Base-by-base conservation (phyloP, 1,140 invertebrate species). In the Dendrolimus kikuchii region DNA sequence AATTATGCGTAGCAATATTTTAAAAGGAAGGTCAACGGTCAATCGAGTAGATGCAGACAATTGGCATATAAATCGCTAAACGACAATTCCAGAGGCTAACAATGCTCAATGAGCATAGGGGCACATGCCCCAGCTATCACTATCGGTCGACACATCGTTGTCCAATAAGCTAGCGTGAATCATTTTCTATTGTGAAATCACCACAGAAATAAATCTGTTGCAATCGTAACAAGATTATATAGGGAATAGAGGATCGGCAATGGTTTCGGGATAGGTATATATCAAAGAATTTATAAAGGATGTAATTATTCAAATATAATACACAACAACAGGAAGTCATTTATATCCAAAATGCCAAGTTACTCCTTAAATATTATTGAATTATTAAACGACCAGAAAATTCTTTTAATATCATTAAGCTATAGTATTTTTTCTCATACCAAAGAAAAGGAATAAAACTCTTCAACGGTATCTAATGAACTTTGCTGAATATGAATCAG, bases 21-120 rank as follows among this genome's bases (percentile, higher is more conserved):
- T 10, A 40, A 41, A 39, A 54, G 41, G 49, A 41, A 53, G 49
- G 46, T 51, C 49, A 49, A 60, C 42, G 49, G 54, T 60, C 60
- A 58, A 66, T 60, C 57, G 49, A 63, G 53, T 65, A 62, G 57
- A 57, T 59, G 60, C 52, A 40, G 60, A 74, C 71, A 80, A 74
- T 81, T 80, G 77, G 65, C 66, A 59, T 59, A 62, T 77, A 79
- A 80, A 79, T 73, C 73, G 71, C 56, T 65, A 59, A 54, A 48
- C 55, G 62, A 57, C 52, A 56, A 59, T 57, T 60, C 63, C 66
- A 76, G 62, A 64, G 71, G 66, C 65, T 72, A 81, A 78, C 74
- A 57, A 77, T 61, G 57, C 55, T 71, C 68, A 77, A 69, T 71
- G 68, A 67, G 59, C 54, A 81, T 74, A 81, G 74, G 81, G 78